Percentiles rank a stretch among this genome's conserved stretches.
Conservation (phyloP, 2,113 vertebrate genomes). For the Myrmecobius fasciatus region DNA sequence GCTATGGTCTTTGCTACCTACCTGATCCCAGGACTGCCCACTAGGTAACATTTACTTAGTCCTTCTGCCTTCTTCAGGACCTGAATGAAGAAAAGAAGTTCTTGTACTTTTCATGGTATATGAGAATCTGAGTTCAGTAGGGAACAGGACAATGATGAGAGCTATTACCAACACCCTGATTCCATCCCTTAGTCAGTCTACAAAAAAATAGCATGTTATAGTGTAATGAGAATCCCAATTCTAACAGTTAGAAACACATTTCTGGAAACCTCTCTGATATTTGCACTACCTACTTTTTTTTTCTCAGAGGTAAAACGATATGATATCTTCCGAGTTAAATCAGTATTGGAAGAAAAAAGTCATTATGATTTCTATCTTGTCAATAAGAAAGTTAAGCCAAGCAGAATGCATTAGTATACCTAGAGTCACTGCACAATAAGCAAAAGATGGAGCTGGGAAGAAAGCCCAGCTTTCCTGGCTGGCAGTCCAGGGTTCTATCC, state of each 20-base stretch:
- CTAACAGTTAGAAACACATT: not conserved
- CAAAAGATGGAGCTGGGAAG: not conserved
- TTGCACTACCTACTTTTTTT: not conserved
- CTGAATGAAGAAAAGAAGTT: not conserved
- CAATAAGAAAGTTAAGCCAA: slow-evolving; percentile 9
- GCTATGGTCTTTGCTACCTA: not conserved
- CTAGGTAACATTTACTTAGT: not conserved
- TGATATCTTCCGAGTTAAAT: not conserved
- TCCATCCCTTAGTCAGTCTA: not conserved
- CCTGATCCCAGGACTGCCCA: not conserved
- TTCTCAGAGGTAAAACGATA: not conserved
- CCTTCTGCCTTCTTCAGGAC: not conserved
- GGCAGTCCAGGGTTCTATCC: slow-evolving; percentile 18
- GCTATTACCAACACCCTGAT: not conserved
- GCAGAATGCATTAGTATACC: not conserved
- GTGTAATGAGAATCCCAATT: not conserved
- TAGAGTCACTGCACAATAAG: not conserved
- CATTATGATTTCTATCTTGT: not conserved
- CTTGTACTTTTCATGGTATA: not conserved
- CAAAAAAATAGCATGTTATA: not conserved
- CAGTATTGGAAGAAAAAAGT: too few relatives aligned
- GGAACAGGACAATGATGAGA: not conserved
- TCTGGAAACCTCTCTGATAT: not conserved
- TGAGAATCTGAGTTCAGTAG: not conserved
- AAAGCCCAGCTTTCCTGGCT: slow-evolving; percentile 47